Evolutionary conservation across 2,113 vertebrate species (phyloP).

Genomic region (Petromus typicus): DNA sequence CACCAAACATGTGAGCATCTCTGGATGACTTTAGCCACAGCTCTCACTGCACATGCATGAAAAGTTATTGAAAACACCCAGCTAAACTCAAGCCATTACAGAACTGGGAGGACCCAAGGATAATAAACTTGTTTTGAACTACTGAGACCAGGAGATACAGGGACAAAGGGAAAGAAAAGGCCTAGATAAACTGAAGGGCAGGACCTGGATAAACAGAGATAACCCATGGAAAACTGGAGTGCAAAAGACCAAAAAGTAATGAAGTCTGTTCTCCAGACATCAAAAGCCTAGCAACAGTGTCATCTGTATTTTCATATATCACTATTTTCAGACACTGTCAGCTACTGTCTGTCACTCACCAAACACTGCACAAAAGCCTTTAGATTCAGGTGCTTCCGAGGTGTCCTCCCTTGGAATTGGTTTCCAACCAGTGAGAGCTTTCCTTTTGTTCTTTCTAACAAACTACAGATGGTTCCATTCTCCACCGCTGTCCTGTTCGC

Average conservation of each 20-base stretch:
- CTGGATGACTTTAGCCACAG: background rate
- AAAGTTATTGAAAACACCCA: background rate
- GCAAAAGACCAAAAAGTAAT: background rate
- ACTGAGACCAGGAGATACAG: background rate
- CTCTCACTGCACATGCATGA: background rate
- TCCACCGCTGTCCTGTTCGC: background rate
- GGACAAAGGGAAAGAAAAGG: background rate
- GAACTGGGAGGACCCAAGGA: background rate
- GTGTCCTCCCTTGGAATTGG: background rate
- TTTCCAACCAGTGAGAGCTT: background rate
- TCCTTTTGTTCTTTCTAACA: background rate
- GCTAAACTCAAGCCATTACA: background rate
- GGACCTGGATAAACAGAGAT: background rate
- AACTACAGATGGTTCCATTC: background rate
- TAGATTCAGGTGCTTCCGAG: background rate
- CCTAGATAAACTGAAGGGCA: background rate
- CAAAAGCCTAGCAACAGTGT: background rate
- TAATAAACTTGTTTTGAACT: constrained; percentile 6
- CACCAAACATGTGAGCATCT: background rate
- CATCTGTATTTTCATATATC: background rate
- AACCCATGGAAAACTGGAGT: background rate
- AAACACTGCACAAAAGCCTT: background rate
- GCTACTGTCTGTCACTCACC: background rate
- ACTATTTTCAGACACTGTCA: background rate
- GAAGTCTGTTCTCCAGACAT: background rate